Conservation (phyloP, 2,888 invertebrate genomes). For the Rhagonycha lutea region DNA sequence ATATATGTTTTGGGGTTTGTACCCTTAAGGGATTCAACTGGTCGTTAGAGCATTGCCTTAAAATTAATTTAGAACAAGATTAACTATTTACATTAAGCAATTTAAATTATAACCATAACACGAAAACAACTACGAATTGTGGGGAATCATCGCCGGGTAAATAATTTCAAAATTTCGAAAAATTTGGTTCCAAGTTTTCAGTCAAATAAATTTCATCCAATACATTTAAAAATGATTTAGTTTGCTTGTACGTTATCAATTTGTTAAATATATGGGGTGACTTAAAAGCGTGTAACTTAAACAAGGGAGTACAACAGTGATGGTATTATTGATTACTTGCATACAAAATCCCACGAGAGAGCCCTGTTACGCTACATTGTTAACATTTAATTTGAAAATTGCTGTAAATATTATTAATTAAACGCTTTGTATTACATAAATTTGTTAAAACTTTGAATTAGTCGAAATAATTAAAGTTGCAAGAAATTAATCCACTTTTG, state of each 20-base stretch:
- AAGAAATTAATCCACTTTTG: background rate
- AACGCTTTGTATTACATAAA: background rate
- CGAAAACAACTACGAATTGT: background rate
- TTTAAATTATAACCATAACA: background rate
- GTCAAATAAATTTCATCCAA: background rate
- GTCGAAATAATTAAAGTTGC: background rate
- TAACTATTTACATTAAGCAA: slow-evolving; percentile 5
- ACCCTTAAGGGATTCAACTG: slow-evolving; percentile 43
- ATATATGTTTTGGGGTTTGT: slow-evolving; percentile 39
- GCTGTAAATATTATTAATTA: background rate
- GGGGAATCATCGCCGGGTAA: background rate
- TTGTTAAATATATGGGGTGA: slow-evolving; percentile 6
- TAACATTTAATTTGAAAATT: slow-evolving; percentile 11
- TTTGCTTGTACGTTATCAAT: background rate
- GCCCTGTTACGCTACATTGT: slow-evolving; percentile 25
- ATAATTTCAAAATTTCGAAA: background rate
- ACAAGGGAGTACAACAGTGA: slow-evolving; percentile 6
- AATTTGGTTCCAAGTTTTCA: background rate
- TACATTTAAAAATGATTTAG: background rate
- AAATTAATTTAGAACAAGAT: slow-evolving; percentile 50
- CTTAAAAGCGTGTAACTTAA: slow-evolving; percentile 9
- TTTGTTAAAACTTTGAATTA: background rate
- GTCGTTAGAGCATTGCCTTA: slow-evolving; percentile 54
- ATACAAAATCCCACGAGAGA: slow-evolving; percentile 17
- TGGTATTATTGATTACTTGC: slow-evolving; percentile 17